phyloP scores from a whole-genome alignment of 2,888 invertebrate genomes.

The Coelopa pilipes region DNA sequence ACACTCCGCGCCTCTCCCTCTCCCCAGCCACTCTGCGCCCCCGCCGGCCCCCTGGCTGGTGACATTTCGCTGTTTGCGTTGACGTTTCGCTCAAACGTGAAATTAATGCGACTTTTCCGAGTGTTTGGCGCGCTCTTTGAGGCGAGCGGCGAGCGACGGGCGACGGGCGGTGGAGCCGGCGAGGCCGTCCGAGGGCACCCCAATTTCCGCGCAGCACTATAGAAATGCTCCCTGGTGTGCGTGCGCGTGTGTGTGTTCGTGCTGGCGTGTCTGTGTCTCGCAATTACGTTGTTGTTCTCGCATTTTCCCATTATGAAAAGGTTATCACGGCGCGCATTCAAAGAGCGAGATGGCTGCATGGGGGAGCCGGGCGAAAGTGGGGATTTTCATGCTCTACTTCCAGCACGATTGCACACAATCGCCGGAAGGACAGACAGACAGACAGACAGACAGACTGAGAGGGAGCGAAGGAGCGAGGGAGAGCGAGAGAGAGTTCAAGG shows the following conservation, averaged over 20 bases:
- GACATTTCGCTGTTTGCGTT: slow-evolving; percentile 28
- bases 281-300: slow-evolving; percentile 10
- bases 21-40: not conserved
- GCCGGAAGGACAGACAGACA: no score
- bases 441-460: no score
- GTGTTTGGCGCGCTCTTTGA: not conserved
- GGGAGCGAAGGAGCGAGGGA: no score
- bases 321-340: slow-evolving; percentile 22
- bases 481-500: no score
- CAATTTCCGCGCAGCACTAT: not conserved
- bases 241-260: not conserved
- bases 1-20: not conserved
- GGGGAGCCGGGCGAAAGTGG: no score
- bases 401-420: no score
- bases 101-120: slow-evolving; percentile 32
- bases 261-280: not conserved
- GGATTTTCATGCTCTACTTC: no score
- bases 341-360: no score
- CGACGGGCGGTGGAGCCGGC: not conserved
- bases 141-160: not conserved
- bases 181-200: not conserved
- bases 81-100: slow-evolving; percentile 31
- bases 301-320: slow-evolving; percentile 14
- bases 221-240: slow-evolving; percentile 3
- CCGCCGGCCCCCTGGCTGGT: not conserved